A percentile compares a stretch with the other conserved stretches of the same genome.
phyloP scores from a whole-genome alignment of 1,140 invertebrate genomes.

The Atta cephalotes region DNA sequence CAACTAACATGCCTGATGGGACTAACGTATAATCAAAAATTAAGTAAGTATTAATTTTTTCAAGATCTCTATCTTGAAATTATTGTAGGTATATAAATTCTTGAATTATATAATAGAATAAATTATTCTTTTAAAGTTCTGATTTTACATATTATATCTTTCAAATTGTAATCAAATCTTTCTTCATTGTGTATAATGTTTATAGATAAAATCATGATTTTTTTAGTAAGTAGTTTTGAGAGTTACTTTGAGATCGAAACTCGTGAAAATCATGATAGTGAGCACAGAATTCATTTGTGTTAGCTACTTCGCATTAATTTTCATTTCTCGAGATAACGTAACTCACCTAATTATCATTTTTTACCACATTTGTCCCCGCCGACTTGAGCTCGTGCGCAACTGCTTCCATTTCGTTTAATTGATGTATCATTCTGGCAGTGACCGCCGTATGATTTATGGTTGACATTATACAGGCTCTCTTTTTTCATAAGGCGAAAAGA shows the following conservation, averaged over 20 bases:
- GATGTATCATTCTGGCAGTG: conserved; percentile 58
- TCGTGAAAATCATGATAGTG: background rate
- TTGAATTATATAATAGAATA: background rate
- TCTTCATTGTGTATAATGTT: background rate
- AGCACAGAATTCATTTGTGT: background rate
- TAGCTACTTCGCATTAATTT: conserved; percentile 21
- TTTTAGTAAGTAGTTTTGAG: background rate
- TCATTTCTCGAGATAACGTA: conserved; percentile 8
- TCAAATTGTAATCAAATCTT: background rate
- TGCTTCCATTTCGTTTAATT: conserved; percentile 63
- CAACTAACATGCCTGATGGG: background rate
- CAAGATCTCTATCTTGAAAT: background rate
- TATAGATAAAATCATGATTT: background rate
- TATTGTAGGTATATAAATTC: background rate
- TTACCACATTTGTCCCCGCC: conserved; percentile 21
- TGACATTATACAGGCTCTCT: conserved; percentile 25
- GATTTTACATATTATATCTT: background rate
- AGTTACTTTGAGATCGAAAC: background rate
- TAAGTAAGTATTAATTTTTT: background rate
- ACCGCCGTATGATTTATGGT: conserved; percentile 66
- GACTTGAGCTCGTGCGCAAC: background rate
- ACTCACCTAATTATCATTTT: conserved; percentile 18
- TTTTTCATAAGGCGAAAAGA: conserved; percentile 37
- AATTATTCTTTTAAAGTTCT: no score
- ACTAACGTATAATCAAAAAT: background rate